These are phyloP conservation scores for Ciona savignyi DNA, from an alignment of 23 tunicate species.

Conservation along the genomic window DNA sequence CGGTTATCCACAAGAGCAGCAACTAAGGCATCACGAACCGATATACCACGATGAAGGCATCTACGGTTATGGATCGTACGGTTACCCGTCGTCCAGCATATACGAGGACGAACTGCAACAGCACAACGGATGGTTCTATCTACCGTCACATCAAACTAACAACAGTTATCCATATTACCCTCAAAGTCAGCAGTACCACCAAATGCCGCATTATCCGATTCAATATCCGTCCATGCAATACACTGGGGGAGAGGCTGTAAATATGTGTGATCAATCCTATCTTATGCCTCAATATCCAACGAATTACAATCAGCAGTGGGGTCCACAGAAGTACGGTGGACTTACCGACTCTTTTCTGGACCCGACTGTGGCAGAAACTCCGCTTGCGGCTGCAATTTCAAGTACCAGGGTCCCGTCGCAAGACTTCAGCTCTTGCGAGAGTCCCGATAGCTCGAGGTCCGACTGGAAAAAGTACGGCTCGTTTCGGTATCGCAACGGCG, in stretches of 20 bases:
- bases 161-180: background rate
- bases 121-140: slow-evolving; percentile 71
- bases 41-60: slow-evolving; percentile 15
- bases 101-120: slow-evolving; percentile 63
- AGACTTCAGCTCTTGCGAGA: background rate
- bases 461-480: slow-evolving; percentile 51
- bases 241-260: too few species aligned
- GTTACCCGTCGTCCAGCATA: slow-evolving; percentile 70
- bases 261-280: background rate
- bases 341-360: slow-evolving; percentile 19
- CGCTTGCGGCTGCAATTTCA: slow-evolving; percentile 32
- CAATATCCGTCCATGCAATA: background rate
- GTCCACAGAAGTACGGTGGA: slow-evolving; percentile 22
- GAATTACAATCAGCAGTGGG: slow-evolving; percentile 14
- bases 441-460: background rate
- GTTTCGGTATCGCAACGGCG: slow-evolving; percentile 66
- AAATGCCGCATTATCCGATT: background rate
- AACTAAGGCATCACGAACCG: background rate
- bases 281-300: background rate
- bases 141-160: slow-evolving; percentile 25
- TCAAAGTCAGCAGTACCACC: background rate
- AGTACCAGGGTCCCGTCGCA: slow-evolving; percentile 13
- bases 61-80: slow-evolving; percentile 56
- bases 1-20: background rate
- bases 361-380: slow-evolving; percentile 11